Percentiles rank a stretch among this genome's conserved stretches.
phyloP scores from a whole-genome alignment of 2,888 invertebrate genomes.

The Drosophila mimica region DNA sequence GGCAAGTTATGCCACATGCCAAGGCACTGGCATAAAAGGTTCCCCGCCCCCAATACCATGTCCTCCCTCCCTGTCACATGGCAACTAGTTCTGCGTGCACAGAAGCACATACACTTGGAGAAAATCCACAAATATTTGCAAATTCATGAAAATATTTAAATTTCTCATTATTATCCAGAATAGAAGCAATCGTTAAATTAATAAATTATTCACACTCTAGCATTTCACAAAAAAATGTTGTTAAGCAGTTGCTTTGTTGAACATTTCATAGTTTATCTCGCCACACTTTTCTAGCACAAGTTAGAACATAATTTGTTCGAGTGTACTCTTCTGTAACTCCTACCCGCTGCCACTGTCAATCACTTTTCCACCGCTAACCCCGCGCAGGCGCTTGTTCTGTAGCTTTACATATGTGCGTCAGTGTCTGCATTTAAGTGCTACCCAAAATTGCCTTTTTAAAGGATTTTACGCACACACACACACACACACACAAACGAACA shows the following conservation, averaged over 20 bases:
- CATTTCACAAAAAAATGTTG: neutral
- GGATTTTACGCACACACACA: slow-evolving; percentile 71
- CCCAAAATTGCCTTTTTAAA: slow-evolving; percentile 81
- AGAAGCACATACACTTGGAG: slow-evolving; percentile 16
- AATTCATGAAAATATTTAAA: neutral
- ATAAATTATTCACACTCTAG: neutral
- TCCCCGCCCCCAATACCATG: neutral
- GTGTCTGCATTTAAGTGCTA: slow-evolving; percentile 80
- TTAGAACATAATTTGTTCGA: neutral
- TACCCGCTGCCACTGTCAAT: slow-evolving; percentile 29
- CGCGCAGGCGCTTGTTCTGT: slow-evolving; percentile 41
- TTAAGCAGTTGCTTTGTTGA: neutral
- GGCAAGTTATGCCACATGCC: slow-evolving; percentile 64
- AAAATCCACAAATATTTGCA: neutral
- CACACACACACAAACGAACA: slow-evolving; percentile 17
- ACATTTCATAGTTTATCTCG: neutral
- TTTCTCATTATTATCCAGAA: neutral
- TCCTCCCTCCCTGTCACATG: slow-evolving; percentile 8
- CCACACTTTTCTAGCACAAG: neutral
- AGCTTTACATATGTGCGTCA: slow-evolving; percentile 25
- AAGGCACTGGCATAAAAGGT: slow-evolving; percentile 33
- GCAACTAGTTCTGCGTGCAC: slow-evolving; percentile 55
- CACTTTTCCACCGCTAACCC: slow-evolving; percentile 37
- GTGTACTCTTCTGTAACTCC: slow-evolving; percentile 1
- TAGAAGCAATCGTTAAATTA: neutral